Conservation (phyloP, 2,888 invertebrate species). For the Cordylochernes scorpioides region DNA sequence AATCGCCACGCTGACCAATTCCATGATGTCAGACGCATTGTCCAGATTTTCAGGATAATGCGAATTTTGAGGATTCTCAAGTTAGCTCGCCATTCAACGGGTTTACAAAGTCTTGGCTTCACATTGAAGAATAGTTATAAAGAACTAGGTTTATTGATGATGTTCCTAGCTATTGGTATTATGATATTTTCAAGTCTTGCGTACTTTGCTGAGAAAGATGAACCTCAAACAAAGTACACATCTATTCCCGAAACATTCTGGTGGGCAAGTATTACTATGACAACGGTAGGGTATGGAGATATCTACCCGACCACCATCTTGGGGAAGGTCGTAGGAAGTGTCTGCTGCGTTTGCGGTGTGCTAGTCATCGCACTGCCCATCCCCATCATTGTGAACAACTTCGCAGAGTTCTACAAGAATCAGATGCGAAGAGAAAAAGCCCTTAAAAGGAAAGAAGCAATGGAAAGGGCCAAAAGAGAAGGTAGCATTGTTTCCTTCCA, state of each 20-base stretch:
- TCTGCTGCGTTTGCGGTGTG: constrained; percentile 99
- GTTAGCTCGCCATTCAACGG: constrained; percentile 90
- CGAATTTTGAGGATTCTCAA: constrained; percentile 78
- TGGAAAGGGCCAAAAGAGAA: constrained; percentile 86
- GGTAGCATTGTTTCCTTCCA: constrained; percentile 95
- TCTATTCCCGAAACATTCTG: constrained; percentile 99
- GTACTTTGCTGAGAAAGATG: constrained; percentile 98
- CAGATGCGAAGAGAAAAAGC: constrained; percentile 98
- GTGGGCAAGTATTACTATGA: constrained; percentile 99
- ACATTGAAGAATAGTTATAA: constrained; percentile 94
- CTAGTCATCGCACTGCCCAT: constrained; percentile 99
- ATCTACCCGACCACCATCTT: constrained; percentile 86
- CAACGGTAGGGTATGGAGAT: constrained; percentile 93
- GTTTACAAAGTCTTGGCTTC: constrained; percentile 90
- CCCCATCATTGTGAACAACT: constrained; percentile 99
- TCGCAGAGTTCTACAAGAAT: constrained; percentile 99
- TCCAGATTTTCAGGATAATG: constrained; percentile 96
- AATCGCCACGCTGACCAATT: constrained; percentile 38
- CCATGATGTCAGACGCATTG: constrained; percentile 83
- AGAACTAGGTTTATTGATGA: constrained; percentile 89
- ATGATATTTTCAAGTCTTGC: constrained; percentile 94
- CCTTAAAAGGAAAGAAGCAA: constrained; percentile 77
- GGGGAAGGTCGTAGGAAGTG: constrained; percentile 98
- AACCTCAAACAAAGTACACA: constrained; percentile 77
- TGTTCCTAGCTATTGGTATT: constrained; percentile 96